Conservation (phyloP, 2,888 invertebrate species). For the Hydrotaea diabolus region DNA sequence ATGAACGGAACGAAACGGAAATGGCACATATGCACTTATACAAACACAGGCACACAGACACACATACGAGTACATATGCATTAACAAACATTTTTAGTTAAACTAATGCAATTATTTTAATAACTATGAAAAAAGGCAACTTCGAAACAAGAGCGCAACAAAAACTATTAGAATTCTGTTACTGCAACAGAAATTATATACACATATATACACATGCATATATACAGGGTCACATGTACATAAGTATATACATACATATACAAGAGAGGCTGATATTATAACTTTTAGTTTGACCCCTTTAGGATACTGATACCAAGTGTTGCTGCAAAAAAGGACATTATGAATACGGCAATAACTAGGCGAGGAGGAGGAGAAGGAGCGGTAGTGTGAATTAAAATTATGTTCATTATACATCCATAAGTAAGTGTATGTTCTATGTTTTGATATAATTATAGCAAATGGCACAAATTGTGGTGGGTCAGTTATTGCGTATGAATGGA, state of each 20-base stretch:
- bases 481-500: no score
- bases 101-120: constrained; percentile 59
- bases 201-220: no score
- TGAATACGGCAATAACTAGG: background rate
- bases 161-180: background rate
- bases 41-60: background rate
- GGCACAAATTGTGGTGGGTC: background rate
- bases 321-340: background rate
- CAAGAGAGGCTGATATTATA: background rate
- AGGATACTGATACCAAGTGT: background rate
- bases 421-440: background rate
- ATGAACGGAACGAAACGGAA: constrained; percentile 44
- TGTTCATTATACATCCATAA: background rate
- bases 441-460: constrained; percentile 7
- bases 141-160: constrained; percentile 41
- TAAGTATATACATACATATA: no score
- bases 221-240: no score
- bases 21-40: constrained; percentile 41
- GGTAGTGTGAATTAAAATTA: background rate
- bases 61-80: background rate
- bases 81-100: constrained; percentile 21
- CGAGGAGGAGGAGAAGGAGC: background rate
- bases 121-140: constrained; percentile 42
- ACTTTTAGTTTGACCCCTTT: constrained; percentile 3
- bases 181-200: background rate